A percentile compares a stretch with the other conserved stretches of the same genome.
Evolutionary conservation across 1,140 invertebrate species (phyloP).

Genomic region (Octopus bimaculoides): DNA sequence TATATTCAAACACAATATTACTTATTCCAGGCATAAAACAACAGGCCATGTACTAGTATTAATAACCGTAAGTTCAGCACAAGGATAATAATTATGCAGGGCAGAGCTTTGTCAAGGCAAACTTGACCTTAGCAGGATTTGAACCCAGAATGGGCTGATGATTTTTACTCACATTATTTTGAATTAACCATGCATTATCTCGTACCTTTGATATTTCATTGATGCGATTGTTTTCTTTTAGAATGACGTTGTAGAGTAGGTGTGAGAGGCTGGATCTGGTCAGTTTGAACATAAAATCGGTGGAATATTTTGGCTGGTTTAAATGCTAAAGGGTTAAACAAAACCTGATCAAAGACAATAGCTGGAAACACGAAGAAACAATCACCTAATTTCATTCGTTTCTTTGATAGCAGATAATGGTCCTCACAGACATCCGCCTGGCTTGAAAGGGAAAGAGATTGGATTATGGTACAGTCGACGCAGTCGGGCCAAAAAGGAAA

Average conservation of each 20-base stretch:
- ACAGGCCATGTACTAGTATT: too few species aligned
- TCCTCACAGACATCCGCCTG: constrained; percentile 32
- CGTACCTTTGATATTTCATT: too few species aligned
- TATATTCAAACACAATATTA: too few species aligned
- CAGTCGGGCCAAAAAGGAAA: constrained; percentile 26
- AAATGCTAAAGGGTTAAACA: not conserved
- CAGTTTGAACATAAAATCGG: not conserved
- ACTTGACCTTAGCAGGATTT: too few species aligned
- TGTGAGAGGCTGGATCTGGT: not conserved
- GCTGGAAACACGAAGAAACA: too few species aligned
- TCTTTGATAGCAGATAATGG: not conserved
- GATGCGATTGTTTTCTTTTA: not conserved
- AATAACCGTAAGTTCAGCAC: too few species aligned
- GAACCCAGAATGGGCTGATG: too few species aligned
- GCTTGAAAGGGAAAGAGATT: constrained; percentile 47
- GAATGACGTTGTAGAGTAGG: not conserved
- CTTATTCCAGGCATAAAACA: too few species aligned
- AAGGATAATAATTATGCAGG: too few species aligned
- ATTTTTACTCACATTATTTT: too few species aligned
- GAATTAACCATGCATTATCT: too few species aligned
- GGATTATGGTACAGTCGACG: constrained; percentile 49
- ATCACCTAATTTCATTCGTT: not conserved
- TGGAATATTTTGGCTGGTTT: not conserved
- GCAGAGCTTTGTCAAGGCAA: too few species aligned
- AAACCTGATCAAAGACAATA: not conserved